Conservation (phyloP, 2,888 invertebrate genomes). For the Theodoxus fluviatilis region DNA sequence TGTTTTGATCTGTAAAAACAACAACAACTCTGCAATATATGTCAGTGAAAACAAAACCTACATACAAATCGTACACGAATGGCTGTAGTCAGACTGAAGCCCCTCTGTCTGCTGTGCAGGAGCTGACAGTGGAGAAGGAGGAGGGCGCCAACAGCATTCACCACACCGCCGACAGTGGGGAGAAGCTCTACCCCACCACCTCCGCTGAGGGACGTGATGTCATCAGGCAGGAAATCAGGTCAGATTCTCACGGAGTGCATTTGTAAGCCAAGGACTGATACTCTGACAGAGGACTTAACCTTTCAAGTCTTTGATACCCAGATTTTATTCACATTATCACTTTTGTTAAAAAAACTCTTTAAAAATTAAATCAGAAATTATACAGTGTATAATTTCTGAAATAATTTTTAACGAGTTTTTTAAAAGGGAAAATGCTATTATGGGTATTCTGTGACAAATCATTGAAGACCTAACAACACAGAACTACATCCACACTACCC, state of each 20-base stretch:
- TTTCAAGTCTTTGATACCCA: too few species aligned
- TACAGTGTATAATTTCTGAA: too few species aligned
- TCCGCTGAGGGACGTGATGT: slow-evolving; percentile 86
- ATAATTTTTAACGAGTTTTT: too few species aligned
- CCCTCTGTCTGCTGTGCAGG: slow-evolving; percentile 68
- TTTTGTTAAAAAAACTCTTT: too few species aligned
- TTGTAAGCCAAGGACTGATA: not conserved
- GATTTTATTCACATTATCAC: too few species aligned
- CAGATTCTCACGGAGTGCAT: not conserved
- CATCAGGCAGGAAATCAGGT: slow-evolving; percentile 77
- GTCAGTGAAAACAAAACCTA: not conserved
- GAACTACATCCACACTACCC: too few species aligned
- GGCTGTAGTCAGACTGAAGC: not conserved
- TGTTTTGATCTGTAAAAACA: not conserved
- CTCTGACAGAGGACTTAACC: too few species aligned
- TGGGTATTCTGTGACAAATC: too few species aligned
- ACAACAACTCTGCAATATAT: not conserved
- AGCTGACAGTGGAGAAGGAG: slow-evolving; percentile 81
- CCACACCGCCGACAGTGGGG: slow-evolving; percentile 84
- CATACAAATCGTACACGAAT: not conserved
- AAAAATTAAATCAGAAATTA: too few species aligned
- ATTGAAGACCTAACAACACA: too few species aligned
- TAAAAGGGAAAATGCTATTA: too few species aligned
- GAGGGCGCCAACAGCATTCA: slow-evolving; percentile 80
- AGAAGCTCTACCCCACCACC: slow-evolving; percentile 85